A percentile compares a stretch with the other conserved stretches of the same genome.
Conservation (phyloP, 2,797 vertebrate genomes). For the Coregonus suidteri region DNA sequence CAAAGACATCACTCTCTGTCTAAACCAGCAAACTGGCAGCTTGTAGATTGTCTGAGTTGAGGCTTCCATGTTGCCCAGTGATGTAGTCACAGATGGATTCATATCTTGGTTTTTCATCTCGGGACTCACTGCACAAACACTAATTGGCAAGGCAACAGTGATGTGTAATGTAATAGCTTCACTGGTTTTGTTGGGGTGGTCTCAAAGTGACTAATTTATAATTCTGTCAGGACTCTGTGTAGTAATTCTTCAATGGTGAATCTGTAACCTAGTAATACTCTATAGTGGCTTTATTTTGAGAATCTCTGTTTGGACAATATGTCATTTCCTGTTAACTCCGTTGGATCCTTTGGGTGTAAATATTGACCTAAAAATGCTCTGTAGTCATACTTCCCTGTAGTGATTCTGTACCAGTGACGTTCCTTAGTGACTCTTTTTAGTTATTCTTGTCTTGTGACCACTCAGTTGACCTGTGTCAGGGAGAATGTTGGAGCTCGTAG, state of each 20-base stretch:
- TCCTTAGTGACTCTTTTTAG: constrained; percentile 37
- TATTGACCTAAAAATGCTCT: constrained; percentile 16
- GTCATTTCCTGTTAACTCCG: constrained; percentile 29
- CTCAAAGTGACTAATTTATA: constrained; percentile 30
- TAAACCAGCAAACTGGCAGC: constrained; percentile 14
- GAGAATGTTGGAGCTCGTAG: too few species aligned
- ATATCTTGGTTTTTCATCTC: constrained; percentile 24
- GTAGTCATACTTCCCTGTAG: constrained; percentile 2
- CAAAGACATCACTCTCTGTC: constrained; percentile 6
- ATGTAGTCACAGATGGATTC: constrained; percentile 22
- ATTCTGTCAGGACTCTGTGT: constrained; percentile 14
- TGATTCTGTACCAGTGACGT: not conserved
- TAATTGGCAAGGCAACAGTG: constrained; percentile 41
- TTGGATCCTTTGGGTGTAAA: constrained; percentile 33
- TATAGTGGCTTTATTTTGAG: not conserved
- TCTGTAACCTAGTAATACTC: not conserved
- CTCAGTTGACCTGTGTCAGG: constrained; percentile 52
- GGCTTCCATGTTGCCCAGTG: constrained; percentile 1
- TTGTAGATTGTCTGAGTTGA: constrained; percentile 25
- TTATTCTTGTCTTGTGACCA: constrained; percentile 35
- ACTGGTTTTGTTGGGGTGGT: constrained; percentile 28
- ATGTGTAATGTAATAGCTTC: constrained; percentile 17
- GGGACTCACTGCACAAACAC: constrained; percentile 15
- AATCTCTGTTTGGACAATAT: constrained; percentile 25
- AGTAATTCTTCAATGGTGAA: not conserved